Conservation (phyloP, 2,888 invertebrate genomes). For the Lochmaea crataegi region DNA sequence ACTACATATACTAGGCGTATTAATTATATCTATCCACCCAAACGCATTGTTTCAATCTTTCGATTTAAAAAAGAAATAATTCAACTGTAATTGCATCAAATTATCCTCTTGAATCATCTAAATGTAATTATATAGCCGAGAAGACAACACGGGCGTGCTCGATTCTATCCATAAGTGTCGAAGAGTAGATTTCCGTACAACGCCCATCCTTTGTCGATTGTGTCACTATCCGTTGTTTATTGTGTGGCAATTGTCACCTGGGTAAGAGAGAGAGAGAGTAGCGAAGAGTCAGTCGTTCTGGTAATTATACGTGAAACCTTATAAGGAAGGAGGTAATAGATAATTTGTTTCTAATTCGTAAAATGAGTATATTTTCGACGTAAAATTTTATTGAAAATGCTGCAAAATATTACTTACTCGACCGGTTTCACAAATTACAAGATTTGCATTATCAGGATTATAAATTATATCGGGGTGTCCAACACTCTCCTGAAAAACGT, state of each 20-base stretch:
- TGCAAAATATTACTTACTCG: too few species aligned
- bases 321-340: constrained; percentile 5
- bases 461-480: too few species aligned
- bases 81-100: constrained; percentile 1
- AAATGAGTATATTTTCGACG: too few species aligned
- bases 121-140: constrained; percentile 16
- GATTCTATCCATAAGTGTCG: constrained; percentile 30
- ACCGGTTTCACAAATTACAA: too few species aligned
- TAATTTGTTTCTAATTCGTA: too few species aligned
- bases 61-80: neutral
- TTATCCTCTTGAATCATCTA: constrained; percentile 5
- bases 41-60: constrained; percentile 3
- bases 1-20: neutral
- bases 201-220: constrained; percentile 34
- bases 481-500: too few species aligned
- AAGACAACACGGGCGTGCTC: constrained; percentile 27
- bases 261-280: constrained; percentile 24
- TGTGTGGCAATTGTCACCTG: constrained; percentile 23
- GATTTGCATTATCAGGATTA: too few species aligned
- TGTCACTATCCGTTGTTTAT: constrained; percentile 20
- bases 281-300: constrained; percentile 11
- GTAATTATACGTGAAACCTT: constrained; percentile 18
- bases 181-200: constrained; percentile 31
- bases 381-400: too few species aligned
- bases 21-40: neutral